Evolutionary conservation across 2,113 vertebrate species (phyloP).

Genomic region (Pelvicachromis taeniatus): DNA sequence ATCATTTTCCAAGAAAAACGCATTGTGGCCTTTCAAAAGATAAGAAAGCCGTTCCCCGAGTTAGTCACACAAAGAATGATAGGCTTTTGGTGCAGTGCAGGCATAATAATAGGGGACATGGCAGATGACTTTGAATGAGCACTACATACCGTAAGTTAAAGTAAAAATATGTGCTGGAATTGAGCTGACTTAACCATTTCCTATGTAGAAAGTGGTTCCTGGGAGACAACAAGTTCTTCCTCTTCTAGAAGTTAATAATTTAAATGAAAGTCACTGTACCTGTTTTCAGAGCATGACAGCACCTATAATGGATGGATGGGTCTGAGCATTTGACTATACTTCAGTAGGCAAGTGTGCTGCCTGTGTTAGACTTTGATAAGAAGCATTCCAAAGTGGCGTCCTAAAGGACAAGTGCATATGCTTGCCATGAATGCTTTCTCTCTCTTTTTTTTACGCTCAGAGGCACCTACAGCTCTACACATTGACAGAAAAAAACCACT

Average conservation of each 20-base stretch:
- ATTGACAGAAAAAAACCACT: background rate
- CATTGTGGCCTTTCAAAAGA: slow-evolving; percentile 37
- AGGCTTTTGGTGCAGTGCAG: background rate
- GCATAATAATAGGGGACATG: background rate
- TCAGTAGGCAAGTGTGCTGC: background rate
- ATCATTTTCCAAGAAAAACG: slow-evolving; percentile 39
- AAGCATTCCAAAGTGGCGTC: background rate
- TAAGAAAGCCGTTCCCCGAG: slow-evolving; percentile 37
- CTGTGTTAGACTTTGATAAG: slow-evolving; percentile 26
- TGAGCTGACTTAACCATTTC: slow-evolving; percentile 20
- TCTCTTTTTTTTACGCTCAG: background rate
- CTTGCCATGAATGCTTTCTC: background rate
- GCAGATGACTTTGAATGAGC: slow-evolving; percentile 33
- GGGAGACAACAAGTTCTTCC: background rate
- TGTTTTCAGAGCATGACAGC: slow-evolving; percentile 21
- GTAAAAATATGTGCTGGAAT: slow-evolving; percentile 12
- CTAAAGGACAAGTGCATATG: background rate
- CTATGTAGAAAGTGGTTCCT: background rate
- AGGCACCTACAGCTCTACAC: background rate
- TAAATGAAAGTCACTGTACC: background rate
- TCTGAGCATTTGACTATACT: slow-evolving; percentile 13
- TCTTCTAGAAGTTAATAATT: background rate
- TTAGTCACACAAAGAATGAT: slow-evolving; percentile 3
- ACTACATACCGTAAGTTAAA: background rate
- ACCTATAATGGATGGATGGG: slow-evolving; percentile 32